phyloP scores from a whole-genome alignment of 2,888 invertebrate genomes.

The Tipula helvola region DNA sequence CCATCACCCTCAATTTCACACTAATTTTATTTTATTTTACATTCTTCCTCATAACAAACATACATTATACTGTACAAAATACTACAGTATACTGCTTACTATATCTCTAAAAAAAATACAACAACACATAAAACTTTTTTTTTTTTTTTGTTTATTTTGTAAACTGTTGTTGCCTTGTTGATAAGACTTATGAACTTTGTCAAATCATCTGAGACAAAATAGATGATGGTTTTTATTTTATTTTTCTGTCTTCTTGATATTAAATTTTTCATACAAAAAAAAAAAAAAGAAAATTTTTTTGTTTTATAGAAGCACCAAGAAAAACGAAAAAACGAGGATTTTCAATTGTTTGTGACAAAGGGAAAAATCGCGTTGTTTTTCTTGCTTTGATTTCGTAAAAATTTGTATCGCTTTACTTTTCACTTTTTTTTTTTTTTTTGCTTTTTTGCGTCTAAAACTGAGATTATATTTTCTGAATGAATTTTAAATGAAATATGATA shows the following conservation, averaged over 20 bases:
- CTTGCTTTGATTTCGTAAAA: background rate
- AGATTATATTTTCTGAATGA: background rate
- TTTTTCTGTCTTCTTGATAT: background rate
- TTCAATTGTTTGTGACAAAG: background rate
- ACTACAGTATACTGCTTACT: background rate
- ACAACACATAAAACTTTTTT: background rate
- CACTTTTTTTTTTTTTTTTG: background rate
- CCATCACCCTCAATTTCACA: constrained; percentile 4
- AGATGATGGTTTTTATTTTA: constrained; percentile 5
- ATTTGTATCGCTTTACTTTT: background rate
- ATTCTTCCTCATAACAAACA: background rate
- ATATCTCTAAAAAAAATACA: background rate
- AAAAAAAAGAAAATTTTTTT: background rate
- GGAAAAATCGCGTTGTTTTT: background rate
- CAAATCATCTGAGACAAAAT: constrained; percentile 10
- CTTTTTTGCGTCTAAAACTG: background rate
- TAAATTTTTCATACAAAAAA: background rate
- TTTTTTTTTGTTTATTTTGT: background rate
- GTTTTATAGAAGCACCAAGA: background rate
- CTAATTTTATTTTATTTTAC: background rate
- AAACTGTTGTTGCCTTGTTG: constrained; percentile 8
- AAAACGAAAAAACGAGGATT: background rate
- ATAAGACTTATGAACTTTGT: constrained; percentile 10
- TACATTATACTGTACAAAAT: background rate
- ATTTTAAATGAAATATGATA: constrained; percentile 4